Evolutionary conservation across 2,888 invertebrate genomes (phyloP).

Genomic region (Dione juno): DNA sequence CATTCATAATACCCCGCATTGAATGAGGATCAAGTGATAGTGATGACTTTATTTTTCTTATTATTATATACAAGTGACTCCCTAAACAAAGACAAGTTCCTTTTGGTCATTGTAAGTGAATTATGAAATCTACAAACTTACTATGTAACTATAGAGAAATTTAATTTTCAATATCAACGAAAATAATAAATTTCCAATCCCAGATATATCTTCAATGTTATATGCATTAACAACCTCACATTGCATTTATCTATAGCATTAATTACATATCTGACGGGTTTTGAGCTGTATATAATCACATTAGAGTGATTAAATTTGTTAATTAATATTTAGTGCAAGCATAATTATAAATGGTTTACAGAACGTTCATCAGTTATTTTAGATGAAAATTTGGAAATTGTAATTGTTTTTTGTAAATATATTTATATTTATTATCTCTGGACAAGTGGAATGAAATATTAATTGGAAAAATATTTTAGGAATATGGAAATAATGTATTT

Average conservation of each 20-base stretch:
- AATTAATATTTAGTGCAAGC: constrained; percentile 26
- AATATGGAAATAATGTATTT: background rate
- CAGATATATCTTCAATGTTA: background rate
- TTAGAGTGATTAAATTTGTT: constrained; percentile 32
- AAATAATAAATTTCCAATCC: too few relatives aligned
- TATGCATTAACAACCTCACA: background rate
- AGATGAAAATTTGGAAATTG: background rate
- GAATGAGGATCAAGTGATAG: too few relatives aligned
- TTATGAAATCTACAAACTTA: too few relatives aligned
- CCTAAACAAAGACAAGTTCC: too few relatives aligned
- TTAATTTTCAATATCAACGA: too few relatives aligned
- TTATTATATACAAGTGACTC: too few relatives aligned
- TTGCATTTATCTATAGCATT: constrained; percentile 28
- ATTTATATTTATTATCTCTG: background rate
- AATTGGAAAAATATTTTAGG: background rate
- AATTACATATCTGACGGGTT: constrained; percentile 31
- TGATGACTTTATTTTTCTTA: too few relatives aligned
- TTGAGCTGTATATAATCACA: constrained; percentile 32
- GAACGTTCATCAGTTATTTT: background rate
- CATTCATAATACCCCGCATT: too few relatives aligned
- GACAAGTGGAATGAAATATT: background rate
- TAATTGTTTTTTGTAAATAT: background rate
- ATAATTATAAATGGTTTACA: constrained; percentile 7
- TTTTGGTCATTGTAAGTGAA: too few relatives aligned
- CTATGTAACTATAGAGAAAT: too few relatives aligned